Percentiles rank a stretch among this genome's conserved stretches.
phyloP scores from a whole-genome alignment of 1,140 invertebrate genomes.

The Meloidogyne chitwoodi region DNA sequence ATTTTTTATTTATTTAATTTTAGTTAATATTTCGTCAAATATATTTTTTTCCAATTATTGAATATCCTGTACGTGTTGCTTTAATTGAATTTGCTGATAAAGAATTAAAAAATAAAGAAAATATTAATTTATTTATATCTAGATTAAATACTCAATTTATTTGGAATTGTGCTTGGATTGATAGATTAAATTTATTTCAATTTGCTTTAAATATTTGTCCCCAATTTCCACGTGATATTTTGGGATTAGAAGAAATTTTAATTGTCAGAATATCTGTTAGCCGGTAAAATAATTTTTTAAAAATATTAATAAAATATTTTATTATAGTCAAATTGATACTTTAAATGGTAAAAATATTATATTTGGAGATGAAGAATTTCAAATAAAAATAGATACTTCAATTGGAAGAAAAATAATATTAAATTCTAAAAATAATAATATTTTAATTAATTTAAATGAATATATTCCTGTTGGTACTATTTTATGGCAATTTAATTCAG shows the following conservation, averaged over 20 bases:
- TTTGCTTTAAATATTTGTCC: slow-evolving; percentile 17
- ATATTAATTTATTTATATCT: neutral
- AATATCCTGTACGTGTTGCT: neutral
- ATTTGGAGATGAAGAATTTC: neutral
- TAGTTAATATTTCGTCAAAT: neutral
- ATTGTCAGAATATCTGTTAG: neutral
- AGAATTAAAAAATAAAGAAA: neutral
- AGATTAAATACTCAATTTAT: slow-evolving; percentile 2
- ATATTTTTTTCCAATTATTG: slow-evolving; percentile 1
- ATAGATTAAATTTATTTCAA: neutral
- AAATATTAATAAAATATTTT: neutral
- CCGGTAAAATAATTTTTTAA: neutral
- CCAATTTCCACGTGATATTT: neutral
- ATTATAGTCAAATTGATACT: neutral
- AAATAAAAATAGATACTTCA: slow-evolving; percentile 22
- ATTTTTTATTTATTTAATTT: slow-evolving; percentile 15
- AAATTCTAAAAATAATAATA: neutral
- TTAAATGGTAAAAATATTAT: neutral
- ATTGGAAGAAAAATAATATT: slow-evolving; percentile 20
- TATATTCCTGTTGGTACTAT: slow-evolving; percentile 23
- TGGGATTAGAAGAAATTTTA: slow-evolving; percentile 1
- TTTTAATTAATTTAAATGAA: slow-evolving; percentile 37
- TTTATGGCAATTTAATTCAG: slow-evolving; percentile 32
- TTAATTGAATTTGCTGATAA: neutral
- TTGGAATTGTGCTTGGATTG: slow-evolving; percentile 12